A percentile compares a stretch with the other conserved stretches of the same genome.
phyloP scores from a whole-genome alignment of 2,113 vertebrate genomes.

The Cariama cristata region DNA sequence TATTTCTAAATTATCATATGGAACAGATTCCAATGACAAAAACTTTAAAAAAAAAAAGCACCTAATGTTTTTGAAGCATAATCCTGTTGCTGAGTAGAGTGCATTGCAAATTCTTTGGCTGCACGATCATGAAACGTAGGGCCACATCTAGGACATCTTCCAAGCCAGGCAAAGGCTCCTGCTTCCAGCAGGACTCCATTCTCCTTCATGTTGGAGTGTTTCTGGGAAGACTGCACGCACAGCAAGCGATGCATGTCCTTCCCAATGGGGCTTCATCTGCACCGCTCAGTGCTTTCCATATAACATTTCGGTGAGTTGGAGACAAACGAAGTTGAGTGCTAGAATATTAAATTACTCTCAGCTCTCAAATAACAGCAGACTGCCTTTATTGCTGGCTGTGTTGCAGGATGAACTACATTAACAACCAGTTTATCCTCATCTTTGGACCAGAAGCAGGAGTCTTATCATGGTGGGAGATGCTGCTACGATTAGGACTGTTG shows the following conservation, averaged over 20 bases:
- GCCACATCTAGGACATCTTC: constrained; percentile 26
- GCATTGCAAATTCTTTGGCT: neutral
- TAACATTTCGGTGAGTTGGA: neutral
- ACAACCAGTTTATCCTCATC: neutral
- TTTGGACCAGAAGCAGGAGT: constrained; percentile 44
- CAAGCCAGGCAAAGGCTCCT: constrained; percentile 14
- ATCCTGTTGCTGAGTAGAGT: neutral
- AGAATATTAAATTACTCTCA: neutral
- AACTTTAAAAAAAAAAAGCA: neutral
- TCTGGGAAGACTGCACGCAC: constrained; percentile 1
- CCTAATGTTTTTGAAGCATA: neutral
- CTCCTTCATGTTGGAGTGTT: neutral
- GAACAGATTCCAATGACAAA: rapidly evolving
- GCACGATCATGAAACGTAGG: neutral
- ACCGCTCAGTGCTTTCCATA: neutral
- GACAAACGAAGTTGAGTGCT: constrained; percentile 29
- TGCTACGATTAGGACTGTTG: neutral
- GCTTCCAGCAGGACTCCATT: constrained; percentile 53
- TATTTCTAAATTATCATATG: neutral
- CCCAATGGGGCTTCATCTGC: neutral
- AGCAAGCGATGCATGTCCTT: neutral
- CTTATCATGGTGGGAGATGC: constrained; percentile 9
- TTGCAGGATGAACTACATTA: constrained; percentile 20
- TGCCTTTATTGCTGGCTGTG: neutral
- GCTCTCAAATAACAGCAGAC: constrained; percentile 14